Evolutionary conservation across 2,113 vertebrate species (phyloP).

Genomic region (Phalacrocorax brasilianus): DNA sequence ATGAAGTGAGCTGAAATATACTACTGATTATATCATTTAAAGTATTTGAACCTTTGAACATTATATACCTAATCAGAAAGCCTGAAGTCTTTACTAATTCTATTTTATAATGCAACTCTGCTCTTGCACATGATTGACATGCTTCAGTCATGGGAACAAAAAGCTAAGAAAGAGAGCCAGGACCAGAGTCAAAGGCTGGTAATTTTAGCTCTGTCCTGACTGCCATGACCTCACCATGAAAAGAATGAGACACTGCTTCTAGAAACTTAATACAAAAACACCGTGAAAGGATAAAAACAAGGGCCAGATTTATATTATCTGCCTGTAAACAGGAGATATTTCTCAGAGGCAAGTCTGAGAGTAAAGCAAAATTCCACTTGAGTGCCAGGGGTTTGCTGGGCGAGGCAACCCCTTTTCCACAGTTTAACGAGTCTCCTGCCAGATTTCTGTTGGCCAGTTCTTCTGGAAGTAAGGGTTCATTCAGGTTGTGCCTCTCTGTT

Average conservation of each 20-base stretch:
- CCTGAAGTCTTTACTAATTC: background rate
- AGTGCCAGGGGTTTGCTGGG: background rate
- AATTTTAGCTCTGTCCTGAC: background rate
- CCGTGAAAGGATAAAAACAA: background rate
- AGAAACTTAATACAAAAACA: background rate
- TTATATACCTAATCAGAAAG: background rate
- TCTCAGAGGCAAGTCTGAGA: background rate
- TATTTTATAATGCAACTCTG: background rate
- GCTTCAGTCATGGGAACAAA: background rate
- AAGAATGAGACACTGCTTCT: background rate
- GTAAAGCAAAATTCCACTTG: background rate
- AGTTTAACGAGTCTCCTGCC: background rate
- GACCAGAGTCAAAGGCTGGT: background rate
- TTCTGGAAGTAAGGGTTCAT: background rate
- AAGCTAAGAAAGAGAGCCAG: background rate
- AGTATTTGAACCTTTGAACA: background rate
- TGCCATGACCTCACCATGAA: background rate
- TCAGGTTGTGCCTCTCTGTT: background rate
- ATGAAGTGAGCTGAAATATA: background rate
- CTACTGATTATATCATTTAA: background rate
- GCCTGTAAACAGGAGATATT: background rate
- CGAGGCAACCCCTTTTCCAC: background rate
- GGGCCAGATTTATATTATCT: fast-evolving
- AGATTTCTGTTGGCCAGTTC: background rate
- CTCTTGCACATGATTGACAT: background rate